phyloP scores from a whole-genome alignment of 2,888 invertebrate species.

The Drosophila pegasa region DNA sequence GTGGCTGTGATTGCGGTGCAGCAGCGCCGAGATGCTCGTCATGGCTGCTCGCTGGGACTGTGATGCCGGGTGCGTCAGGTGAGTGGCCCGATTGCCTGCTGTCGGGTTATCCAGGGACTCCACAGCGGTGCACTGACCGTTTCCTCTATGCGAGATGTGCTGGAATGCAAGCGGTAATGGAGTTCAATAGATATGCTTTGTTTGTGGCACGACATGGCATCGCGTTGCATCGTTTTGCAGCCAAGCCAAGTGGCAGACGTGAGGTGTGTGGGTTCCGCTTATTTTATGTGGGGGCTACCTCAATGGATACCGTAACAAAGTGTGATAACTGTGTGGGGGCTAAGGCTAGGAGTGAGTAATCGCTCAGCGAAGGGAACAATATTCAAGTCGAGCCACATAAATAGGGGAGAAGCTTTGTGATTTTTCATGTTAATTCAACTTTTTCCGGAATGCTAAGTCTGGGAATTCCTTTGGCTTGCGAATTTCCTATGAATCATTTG shows the following conservation, averaged over 20 bases:
- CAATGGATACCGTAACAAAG: background rate
- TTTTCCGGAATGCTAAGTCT: slow-evolving; percentile 2
- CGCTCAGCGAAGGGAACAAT: background rate
- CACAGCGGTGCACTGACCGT: slow-evolving; percentile 40
- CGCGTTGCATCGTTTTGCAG: background rate
- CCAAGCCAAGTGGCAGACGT: background rate
- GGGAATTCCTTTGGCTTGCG: background rate
- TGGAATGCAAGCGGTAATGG: slow-evolving; percentile 69
- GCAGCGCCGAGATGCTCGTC: slow-evolving; percentile 73
- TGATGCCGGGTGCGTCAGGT: slow-evolving; percentile 42
- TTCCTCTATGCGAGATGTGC: slow-evolving; percentile 19
- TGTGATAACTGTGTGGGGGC: background rate
- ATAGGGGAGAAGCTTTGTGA: background rate
- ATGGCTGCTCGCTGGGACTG: slow-evolving; percentile 30
- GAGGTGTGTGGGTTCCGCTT: background rate
- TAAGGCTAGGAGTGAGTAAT: slow-evolving; percentile 15
- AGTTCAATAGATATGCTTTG: slow-evolving; percentile 73
- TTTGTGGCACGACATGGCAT: slow-evolving; percentile 16
- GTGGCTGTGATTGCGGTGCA: slow-evolving; percentile 69
- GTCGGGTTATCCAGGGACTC: slow-evolving; percentile 6
- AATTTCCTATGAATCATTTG: background rate
- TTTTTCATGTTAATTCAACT: background rate
- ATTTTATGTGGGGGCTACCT: slow-evolving; percentile 1
- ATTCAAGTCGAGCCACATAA: background rate
- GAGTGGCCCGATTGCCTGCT: slow-evolving; percentile 40